Evolutionary conservation across 2,888 invertebrate species (phyloP).

Genomic region (Chirona hameri): DNA sequence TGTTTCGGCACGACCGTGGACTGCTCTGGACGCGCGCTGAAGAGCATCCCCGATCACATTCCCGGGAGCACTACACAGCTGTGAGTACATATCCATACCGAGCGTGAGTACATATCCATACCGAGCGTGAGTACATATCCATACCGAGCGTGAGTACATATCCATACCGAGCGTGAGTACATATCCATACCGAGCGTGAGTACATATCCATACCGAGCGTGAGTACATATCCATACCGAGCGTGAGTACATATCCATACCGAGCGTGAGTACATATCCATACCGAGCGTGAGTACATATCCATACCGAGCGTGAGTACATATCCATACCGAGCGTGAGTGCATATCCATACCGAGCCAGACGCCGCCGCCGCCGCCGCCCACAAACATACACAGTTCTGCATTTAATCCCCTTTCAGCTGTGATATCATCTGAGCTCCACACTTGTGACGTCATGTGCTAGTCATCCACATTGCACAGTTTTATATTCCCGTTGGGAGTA

Average conservation of each 20-base stretch:
- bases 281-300: slow-evolving; percentile 36
- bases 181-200: slow-evolving; percentile 35
- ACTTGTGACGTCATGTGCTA: too few relatives aligned
- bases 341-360: not conserved
- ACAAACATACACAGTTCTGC: too few relatives aligned
- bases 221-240: slow-evolving; percentile 32
- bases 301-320: slow-evolving; percentile 36
- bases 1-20: slow-evolving; percentile 38
- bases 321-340: slow-evolving; percentile 35
- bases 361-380: too few relatives aligned
- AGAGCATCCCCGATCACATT: slow-evolving; percentile 33
- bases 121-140: slow-evolving; percentile 36
- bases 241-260: slow-evolving; percentile 35
- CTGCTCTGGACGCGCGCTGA: slow-evolving; percentile 38
- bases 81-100: slow-evolving; percentile 34
- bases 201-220: slow-evolving; percentile 34
- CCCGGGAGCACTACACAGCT: slow-evolving; percentile 36
- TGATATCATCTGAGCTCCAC: too few relatives aligned
- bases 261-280: slow-evolving; percentile 35
- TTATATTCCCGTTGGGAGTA: too few relatives aligned
- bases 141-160: slow-evolving; percentile 36
- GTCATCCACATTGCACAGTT: too few relatives aligned
- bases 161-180: slow-evolving; percentile 36
- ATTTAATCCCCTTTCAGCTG: too few relatives aligned
- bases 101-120: slow-evolving; percentile 34